phyloP scores from a whole-genome alignment of 2,113 vertebrate species.

The Smithornis capensis region DNA sequence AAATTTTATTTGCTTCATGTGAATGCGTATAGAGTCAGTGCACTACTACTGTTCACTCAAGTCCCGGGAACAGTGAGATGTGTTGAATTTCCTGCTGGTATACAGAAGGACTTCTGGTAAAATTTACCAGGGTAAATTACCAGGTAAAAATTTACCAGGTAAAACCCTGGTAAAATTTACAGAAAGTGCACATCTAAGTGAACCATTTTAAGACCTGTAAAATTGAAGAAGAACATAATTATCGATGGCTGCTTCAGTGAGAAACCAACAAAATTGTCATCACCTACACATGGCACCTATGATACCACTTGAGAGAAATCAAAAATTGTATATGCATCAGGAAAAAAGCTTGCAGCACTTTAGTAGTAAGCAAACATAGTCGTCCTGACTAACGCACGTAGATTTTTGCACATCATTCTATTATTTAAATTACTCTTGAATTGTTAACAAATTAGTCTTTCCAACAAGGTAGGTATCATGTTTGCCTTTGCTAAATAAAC shows the following conservation, averaged over 20 bases:
- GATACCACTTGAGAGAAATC: background rate
- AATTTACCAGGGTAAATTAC: no score
- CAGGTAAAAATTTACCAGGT: no score
- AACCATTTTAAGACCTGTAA: background rate
- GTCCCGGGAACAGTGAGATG: background rate
- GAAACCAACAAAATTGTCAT: background rate
- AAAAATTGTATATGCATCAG: background rate
- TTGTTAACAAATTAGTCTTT: slow-evolving; percentile 28
- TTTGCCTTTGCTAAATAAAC: slow-evolving; percentile 27
- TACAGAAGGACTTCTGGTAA: background rate
- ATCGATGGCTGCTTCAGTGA: background rate
- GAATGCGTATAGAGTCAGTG: background rate
- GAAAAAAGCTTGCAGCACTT: background rate
- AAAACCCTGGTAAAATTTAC: background rate
- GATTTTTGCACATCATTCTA: background rate
- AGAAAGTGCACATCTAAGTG: background rate
- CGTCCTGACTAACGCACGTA: background rate
- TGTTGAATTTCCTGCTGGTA: background rate
- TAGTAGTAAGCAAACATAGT: background rate
- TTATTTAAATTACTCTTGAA: background rate
- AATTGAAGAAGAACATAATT: background rate
- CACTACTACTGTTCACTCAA: background rate
- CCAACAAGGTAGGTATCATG: background rate
- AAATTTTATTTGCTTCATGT: background rate
- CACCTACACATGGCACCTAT: background rate